Conservation (phyloP, 2,113 vertebrate genomes). For the Ptyas mucosa region DNA sequence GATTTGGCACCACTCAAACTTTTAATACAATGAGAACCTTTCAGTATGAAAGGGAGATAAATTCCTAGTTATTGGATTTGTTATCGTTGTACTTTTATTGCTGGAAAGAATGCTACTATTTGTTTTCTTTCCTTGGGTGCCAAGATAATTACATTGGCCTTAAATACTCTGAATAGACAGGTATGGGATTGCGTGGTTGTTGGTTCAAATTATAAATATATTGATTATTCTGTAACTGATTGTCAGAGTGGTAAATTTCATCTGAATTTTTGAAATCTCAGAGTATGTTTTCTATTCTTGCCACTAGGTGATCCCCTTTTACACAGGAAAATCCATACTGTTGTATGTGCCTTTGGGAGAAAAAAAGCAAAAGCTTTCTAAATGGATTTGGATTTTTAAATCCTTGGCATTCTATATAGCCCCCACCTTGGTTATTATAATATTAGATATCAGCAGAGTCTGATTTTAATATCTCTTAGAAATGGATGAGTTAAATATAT, state of each 20-base stretch:
- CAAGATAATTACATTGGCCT: background rate
- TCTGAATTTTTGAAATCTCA: background rate
- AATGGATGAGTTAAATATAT: background rate
- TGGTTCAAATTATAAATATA: background rate
- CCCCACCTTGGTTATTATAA: background rate
- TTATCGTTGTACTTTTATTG: background rate
- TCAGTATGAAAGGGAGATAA: background rate
- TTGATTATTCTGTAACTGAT: background rate
- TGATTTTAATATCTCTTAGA: background rate
- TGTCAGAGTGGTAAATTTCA: background rate
- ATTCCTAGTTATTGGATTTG: background rate
- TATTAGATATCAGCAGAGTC: background rate
- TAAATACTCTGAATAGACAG: background rate
- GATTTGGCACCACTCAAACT: background rate
- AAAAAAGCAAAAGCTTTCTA: background rate
- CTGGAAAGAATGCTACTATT: background rate
- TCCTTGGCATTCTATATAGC: background rate
- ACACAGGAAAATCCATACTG: slow-evolving; percentile 14
- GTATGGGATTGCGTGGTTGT: background rate
- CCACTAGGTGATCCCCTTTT: slow-evolving; percentile 63
- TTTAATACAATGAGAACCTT: background rate
- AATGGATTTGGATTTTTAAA: background rate
- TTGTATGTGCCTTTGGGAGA: background rate
- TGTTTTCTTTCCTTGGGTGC: background rate
- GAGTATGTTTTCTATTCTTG: slow-evolving; percentile 21